Percentiles rank a stretch among this genome's conserved stretches.
Conservation (phyloP, 1,140 invertebrate genomes). For the Asobara japonica region DNA sequence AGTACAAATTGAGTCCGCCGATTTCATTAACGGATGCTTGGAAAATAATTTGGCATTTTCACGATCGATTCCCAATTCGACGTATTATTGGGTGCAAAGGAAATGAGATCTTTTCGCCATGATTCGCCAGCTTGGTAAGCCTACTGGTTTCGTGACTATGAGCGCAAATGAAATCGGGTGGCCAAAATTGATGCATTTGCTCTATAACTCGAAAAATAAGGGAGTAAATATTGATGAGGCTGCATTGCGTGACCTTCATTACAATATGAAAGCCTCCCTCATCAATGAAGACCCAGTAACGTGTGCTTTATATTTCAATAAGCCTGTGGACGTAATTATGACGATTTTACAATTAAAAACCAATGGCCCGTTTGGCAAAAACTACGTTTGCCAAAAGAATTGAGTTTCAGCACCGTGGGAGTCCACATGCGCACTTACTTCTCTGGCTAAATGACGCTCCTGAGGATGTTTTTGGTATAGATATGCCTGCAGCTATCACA, state of each 20-base stretch:
- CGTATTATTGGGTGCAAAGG: conserved; percentile 4
- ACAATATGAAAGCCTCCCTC: conserved; percentile 46
- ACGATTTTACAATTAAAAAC: not conserved
- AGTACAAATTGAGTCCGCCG: conserved; percentile 16
- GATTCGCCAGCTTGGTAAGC: conserved; percentile 49
- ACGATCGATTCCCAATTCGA: conserved; percentile 36
- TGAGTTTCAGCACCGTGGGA: conserved; percentile 59
- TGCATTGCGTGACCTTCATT: conserved; percentile 44
- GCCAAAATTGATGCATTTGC: conserved; percentile 50
- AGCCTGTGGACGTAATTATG: conserved; percentile 47
- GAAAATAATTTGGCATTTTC: conserved; percentile 42
- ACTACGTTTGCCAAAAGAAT: conserved; percentile 32
- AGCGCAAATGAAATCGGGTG: conserved; percentile 54
- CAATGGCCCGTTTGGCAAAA: not conserved
- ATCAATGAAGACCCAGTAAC: conserved; percentile 58
- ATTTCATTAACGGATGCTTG: conserved; percentile 34
- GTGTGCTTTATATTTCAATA: conserved; percentile 54
- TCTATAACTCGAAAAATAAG: conserved; percentile 42
- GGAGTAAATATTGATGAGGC: conserved; percentile 28
- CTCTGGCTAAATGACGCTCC: conserved; percentile 44
- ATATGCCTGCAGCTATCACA: not conserved
- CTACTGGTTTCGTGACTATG: conserved; percentile 48
- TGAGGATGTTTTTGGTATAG: conserved; percentile 40
- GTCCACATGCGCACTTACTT: conserved; percentile 48
- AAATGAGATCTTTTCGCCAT: conserved; percentile 60